These are phyloP conservation scores for Sweltsa coloradensis DNA, from an alignment of 1,140 invertebrate species.

Conservation along the genomic window DNA sequence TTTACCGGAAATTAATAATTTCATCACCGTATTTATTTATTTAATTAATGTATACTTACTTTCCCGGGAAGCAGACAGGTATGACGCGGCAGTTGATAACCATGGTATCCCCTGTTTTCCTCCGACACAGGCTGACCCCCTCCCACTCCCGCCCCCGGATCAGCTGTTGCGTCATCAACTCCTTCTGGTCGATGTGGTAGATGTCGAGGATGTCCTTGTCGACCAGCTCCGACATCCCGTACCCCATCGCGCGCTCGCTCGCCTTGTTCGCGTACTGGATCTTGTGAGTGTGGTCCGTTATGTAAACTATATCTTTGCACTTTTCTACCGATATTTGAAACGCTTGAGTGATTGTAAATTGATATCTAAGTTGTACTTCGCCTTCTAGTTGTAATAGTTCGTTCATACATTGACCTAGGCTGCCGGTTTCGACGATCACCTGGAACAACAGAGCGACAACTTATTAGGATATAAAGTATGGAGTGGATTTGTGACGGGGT, in stretches of 20 bases:
- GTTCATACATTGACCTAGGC: slow-evolving; percentile 32
- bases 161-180: slow-evolving; percentile 33
- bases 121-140: slow-evolving; percentile 33
- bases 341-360: slow-evolving; percentile 26
- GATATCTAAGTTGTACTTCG: slow-evolving; percentile 25
- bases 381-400: slow-evolving; percentile 35
- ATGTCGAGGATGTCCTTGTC: slow-evolving; percentile 34
- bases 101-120: slow-evolving; percentile 37
- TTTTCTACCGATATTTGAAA: slow-evolving; percentile 36
- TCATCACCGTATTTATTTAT: neutral
- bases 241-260: slow-evolving; percentile 37
- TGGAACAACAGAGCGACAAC: slow-evolving; percentile 22
- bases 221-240: slow-evolving; percentile 31
- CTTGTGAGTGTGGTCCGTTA: slow-evolving; percentile 35
- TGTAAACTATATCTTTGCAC: slow-evolving; percentile 38
- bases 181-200: slow-evolving; percentile 21
- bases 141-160: slow-evolving; percentile 41
- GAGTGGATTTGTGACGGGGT: neutral
- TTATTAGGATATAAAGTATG: neutral
- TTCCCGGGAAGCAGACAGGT: slow-evolving; percentile 1
- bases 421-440: slow-evolving; percentile 33
- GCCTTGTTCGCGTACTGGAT: slow-evolving; percentile 42
- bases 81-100: slow-evolving; percentile 24
- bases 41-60: slow-evolving; percentile 8
- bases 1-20: neutral